A percentile compares a stretch with the other conserved stretches of the same genome.
Evolutionary conservation across 2,797 vertebrate species (phyloP).

Genomic region (Sorex maritimensis): DNA sequence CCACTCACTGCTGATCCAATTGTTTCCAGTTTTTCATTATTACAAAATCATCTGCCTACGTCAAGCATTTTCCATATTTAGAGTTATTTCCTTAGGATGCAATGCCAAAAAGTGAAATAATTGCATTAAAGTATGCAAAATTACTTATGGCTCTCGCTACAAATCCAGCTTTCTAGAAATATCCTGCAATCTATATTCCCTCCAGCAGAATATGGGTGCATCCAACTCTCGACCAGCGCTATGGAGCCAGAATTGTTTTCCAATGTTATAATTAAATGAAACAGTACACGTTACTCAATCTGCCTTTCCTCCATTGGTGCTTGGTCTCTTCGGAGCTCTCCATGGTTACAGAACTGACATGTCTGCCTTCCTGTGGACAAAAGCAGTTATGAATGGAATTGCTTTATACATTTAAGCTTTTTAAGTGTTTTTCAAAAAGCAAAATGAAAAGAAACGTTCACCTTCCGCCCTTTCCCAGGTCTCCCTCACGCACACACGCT

Average conservation of each 20-base stretch:
- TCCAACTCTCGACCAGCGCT: not conserved
- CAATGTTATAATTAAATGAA: conserved; percentile 34
- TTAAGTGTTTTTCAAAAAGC: not conserved
- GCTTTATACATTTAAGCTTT: not conserved
- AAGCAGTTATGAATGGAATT: not conserved
- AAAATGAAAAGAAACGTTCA: no score
- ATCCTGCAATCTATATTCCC: not conserved
- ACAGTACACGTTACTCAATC: not conserved
- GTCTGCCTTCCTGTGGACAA: not conserved
- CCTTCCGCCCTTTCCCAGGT: no score
- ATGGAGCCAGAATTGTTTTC: not conserved
- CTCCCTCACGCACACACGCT: no score
- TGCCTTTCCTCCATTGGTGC: not conserved
- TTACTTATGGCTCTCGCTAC: conserved; percentile 14
- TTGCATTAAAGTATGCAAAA: not conserved
- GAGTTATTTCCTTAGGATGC: conserved; percentile 58
- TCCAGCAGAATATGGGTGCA: not conserved
- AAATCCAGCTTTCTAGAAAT: conserved; percentile 9
- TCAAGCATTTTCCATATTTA: conserved; percentile 37
- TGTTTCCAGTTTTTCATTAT: conserved; percentile 68
- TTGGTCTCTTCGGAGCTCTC: not conserved
- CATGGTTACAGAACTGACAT: not conserved
- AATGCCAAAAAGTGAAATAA: conserved; percentile 47
- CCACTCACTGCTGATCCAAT: conserved; percentile 50
- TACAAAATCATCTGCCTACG: conserved; percentile 41